Percentiles rank a stretch among this genome's conserved stretches.
These are phyloP conservation scores for Sebastes taczanowskii DNA, from an alignment of 2,797 vertebrate genomes.

Conservation along the genomic window DNA sequence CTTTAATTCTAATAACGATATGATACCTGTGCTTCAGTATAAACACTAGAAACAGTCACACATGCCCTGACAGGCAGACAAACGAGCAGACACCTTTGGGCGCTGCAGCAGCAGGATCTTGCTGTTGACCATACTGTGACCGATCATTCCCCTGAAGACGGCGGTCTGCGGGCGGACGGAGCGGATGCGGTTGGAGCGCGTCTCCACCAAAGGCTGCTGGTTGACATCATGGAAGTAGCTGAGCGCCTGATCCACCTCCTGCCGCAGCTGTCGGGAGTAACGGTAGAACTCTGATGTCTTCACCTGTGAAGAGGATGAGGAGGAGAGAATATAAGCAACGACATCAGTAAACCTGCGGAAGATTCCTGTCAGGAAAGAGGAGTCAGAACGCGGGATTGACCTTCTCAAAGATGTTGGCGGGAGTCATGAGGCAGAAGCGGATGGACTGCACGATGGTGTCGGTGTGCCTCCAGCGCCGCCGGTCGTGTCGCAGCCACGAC, in stretches of 20 bases:
- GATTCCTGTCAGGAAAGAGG: background rate
- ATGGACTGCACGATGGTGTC: constrained; percentile 97
- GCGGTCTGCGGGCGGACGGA: constrained; percentile 96
- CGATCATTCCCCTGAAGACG: constrained; percentile 99
- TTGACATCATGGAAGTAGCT: constrained; percentile 97
- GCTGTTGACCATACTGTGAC: constrained; percentile 99
- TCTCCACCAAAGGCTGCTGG: constrained; percentile 95
- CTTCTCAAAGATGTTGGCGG: constrained; percentile 98
- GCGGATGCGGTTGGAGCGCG: constrained; percentile 95
- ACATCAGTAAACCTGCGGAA: background rate
- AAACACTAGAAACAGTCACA: too few relatives aligned
- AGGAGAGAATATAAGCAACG: background rate
- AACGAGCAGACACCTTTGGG: constrained; percentile 81
- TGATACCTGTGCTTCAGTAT: too few relatives aligned
- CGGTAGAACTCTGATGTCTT: constrained; percentile 99
- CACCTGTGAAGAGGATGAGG: constrained; percentile 80
- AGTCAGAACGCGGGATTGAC: constrained; percentile 71
- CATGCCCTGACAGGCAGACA: too few relatives aligned
- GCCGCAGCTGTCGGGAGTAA: constrained; percentile 94
- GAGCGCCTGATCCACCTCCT: constrained; percentile 96
- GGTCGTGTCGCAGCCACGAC: constrained; percentile 97
- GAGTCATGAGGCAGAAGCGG: constrained; percentile 99
- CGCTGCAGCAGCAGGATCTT: constrained; percentile 98
- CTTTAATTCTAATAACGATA: too few relatives aligned
- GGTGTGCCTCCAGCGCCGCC: constrained; percentile 97